Conservation (phyloP, 2,797 vertebrate species). For the Sebastes trivittatus region DNA sequence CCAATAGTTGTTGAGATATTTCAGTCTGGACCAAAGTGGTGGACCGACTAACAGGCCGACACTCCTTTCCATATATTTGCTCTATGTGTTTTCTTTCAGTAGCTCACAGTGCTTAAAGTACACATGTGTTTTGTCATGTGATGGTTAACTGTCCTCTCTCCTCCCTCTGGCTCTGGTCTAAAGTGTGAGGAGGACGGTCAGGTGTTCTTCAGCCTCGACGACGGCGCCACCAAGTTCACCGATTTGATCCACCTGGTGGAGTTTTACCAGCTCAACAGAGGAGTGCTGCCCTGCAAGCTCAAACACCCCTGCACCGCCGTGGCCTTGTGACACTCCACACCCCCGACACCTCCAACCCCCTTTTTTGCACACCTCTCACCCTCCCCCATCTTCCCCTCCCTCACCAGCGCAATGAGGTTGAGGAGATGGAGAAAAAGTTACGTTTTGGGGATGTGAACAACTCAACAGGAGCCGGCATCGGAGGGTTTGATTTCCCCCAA, state of each 20-base stretch:
- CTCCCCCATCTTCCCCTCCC: constrained; percentile 16
- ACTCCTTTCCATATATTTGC: not conserved
- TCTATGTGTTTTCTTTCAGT: not conserved
- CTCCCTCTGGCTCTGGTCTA: not conserved
- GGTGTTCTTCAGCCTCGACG: constrained; percentile 97
- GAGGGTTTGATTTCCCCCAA: not conserved
- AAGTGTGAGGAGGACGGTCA: constrained; percentile 97
- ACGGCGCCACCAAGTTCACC: constrained; percentile 97
- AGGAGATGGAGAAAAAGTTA: constrained; percentile 50
- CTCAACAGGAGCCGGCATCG: not conserved
- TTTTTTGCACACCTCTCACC: constrained; percentile 67
- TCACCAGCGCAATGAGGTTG: constrained; percentile 36
- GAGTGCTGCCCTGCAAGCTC: constrained; percentile 97
- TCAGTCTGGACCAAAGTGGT: not conserved
- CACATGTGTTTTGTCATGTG: not conserved
- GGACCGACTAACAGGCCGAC: rapidly evolving
- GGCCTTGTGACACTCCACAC: constrained; percentile 91
- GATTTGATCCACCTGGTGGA: constrained; percentile 99
- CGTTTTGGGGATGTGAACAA: constrained; percentile 34
- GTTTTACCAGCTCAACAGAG: constrained; percentile 99
- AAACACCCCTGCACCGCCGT: constrained; percentile 98
- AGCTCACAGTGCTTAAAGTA: not conserved
- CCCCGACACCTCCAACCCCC: constrained; percentile 11
- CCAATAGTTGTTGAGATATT: not conserved
- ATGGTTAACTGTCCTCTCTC: constrained; percentile 13